phyloP scores from a whole-genome alignment of 2,113 vertebrate genomes.

The Serilophus lunatus region DNA sequence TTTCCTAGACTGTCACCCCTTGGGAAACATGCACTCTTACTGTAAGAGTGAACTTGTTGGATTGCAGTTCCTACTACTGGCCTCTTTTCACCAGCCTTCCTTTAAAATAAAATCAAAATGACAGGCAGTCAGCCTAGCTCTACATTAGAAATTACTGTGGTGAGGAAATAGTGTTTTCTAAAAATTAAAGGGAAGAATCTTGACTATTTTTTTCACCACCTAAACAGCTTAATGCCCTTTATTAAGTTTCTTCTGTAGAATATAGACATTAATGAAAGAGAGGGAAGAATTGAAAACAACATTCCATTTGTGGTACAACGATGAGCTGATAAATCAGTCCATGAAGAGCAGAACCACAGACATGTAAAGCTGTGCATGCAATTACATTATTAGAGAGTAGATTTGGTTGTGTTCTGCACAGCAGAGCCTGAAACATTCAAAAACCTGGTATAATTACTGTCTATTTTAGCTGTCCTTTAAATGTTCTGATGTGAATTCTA shows the following conservation, averaged over 20 bases:
- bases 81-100: not conserved
- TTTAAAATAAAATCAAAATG: not conserved
- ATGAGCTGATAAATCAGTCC: not conserved
- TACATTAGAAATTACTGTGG: not conserved
- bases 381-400: not conserved
- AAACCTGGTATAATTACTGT: not conserved
- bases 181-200: not conserved
- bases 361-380: not conserved
- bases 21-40: not conserved
- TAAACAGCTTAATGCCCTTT: not conserved
- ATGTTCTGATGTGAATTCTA: not conserved
- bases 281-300: not conserved
- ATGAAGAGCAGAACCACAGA: not conserved
- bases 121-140: not conserved
- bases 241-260: not conserved
- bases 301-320: not conserved
- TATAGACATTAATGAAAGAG: not conserved
- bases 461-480: not conserved
- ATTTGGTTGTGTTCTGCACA: slow-evolving; percentile 9
- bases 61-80: not conserved
- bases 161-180: not conserved
- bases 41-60: not conserved
- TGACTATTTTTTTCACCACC: not conserved
- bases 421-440: slow-evolving; percentile 29
- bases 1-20: not conserved